These are phyloP conservation scores for Samia ricini DNA, from an alignment of 1,140 invertebrate species.

Conservation along the genomic window DNA sequence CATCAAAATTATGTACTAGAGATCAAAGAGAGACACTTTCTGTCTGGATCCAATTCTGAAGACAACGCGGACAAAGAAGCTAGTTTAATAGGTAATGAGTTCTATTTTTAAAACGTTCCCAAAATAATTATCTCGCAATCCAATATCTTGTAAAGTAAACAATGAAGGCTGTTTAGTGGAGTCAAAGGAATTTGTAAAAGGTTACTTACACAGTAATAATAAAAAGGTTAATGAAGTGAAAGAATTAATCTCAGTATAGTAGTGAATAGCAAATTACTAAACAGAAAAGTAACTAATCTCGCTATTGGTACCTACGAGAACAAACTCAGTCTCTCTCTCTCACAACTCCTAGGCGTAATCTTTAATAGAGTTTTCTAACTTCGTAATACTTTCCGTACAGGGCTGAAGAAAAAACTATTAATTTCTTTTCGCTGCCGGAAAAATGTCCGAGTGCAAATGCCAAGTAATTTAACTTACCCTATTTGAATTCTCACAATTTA, in stretches of 20 bases:
- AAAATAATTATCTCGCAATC: too few species aligned
- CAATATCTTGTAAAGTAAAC: neutral
- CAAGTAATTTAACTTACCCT: slow-evolving; percentile 21
- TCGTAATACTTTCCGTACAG: slow-evolving; percentile 33
- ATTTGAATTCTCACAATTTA: neutral
- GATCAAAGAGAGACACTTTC: too few species aligned
- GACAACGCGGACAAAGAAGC: too few species aligned
- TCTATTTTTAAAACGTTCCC: too few species aligned
- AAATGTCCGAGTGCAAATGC: slow-evolving; percentile 23
- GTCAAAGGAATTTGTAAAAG: neutral
- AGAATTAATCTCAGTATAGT: neutral
- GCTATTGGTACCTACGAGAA: neutral
- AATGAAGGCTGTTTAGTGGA: neutral
- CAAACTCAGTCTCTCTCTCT: neutral
- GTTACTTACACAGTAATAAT: neutral
- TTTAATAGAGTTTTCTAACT: slow-evolving; percentile 48
- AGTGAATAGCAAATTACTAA: neutral
- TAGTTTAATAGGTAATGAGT: too few species aligned
- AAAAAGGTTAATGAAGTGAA: neutral
- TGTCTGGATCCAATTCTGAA: too few species aligned
- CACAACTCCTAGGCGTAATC: slow-evolving; percentile 21
- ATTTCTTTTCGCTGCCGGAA: slow-evolving; percentile 33
- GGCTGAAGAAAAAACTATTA: slow-evolving; percentile 38
- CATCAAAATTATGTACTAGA: too few species aligned
- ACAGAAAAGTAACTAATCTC: neutral